Base-by-base conservation (phyloP, 2,888 invertebrate genomes). In the Sarcophaga caerulescens region DNA sequence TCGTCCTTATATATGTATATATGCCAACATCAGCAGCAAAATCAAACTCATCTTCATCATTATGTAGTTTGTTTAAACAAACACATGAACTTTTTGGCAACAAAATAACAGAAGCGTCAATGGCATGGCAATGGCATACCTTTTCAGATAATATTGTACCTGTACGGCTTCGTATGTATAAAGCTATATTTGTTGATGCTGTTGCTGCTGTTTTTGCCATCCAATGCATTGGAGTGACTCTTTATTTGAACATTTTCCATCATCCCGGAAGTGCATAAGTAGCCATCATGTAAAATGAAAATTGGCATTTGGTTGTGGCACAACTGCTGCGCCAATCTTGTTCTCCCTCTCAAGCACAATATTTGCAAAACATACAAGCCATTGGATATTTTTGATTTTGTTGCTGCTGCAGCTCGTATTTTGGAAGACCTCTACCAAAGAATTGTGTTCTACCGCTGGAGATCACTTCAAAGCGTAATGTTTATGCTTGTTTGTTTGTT, bases 241-340 rank as follows among this genome's bases (percentile, higher is more conserved):
- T 82, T 79, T 85, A 75, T 66, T 81, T 75, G 57, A 83, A 84
- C 79, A 85, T 87, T 85, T 87, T 87, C 74, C 83, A 87, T 87
- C 87, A 87, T 87, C 88, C 87, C 87, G 88, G 88, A 88, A 88
- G 85, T 85, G 85, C 76, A 87, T 85, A 87, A 87, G 85, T 85
- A 85, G 88, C 85, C 88, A 86, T 88, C 88, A 88, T 87, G 87
- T 87, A 81, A 87, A 86, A 88, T 85, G 82, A 88, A 88, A 88
- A 88, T 85, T 87, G 88, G 83, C 88, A 87, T 88, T 88, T 87
- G 81, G 85, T 85, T 83, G 75, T 88, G 87, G 87, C 87, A 85
- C 78, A 73, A 70, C 66, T 74, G 70, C 71, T 25, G 47, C 60
- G 62, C 60, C 35, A 75, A 12, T 71, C n/a, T 35, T 76, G 52